A percentile compares a stretch with the other conserved stretches of the same genome.
phyloP scores from a whole-genome alignment of 2,797 vertebrate species.

The Eulemur albifrons region DNA sequence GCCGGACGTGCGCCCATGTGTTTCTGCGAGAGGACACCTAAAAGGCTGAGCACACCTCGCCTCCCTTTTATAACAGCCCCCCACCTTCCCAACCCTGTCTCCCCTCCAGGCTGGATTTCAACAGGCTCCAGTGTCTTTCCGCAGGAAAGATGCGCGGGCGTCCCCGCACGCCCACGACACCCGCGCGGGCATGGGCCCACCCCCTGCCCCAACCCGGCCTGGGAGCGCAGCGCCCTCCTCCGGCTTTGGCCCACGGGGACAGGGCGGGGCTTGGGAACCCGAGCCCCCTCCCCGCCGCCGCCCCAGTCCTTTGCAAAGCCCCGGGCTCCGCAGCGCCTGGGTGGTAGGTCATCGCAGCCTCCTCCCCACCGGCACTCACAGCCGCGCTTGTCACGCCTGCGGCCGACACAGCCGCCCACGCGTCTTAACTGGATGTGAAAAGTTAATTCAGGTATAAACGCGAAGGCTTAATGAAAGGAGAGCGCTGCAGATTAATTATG shows the following conservation, averaged over 20 bases:
- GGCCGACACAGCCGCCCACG: background rate
- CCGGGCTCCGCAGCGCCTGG: background rate
- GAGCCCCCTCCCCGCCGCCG: too few species aligned
- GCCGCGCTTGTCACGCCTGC: background rate
- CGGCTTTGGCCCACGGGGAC: accelerated
- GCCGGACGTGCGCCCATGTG: accelerated
- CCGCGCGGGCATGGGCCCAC: background rate
- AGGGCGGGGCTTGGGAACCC: background rate
- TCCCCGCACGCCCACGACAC: too few species aligned
- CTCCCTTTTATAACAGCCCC: background rate
- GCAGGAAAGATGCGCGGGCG: background rate
- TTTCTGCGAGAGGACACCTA: background rate
- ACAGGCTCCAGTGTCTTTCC: accelerated
- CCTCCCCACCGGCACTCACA: background rate
- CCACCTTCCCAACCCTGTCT: accelerated
- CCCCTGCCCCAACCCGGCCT: accelerated
- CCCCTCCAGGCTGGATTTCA: accelerated
- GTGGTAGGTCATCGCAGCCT: background rate
- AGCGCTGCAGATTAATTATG: constrained; percentile 76
- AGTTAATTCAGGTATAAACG: constrained; percentile 78
- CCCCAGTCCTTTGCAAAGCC: accelerated
- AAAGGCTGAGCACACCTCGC: background rate
- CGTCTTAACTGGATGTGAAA: constrained; percentile 69
- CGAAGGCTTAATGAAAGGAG: constrained; percentile 74
- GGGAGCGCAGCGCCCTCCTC: accelerated